A percentile compares a stretch with the other conserved stretches of the same genome.
Conservation (phyloP, 2,113 vertebrate genomes). For the Caracal caracal region DNA sequence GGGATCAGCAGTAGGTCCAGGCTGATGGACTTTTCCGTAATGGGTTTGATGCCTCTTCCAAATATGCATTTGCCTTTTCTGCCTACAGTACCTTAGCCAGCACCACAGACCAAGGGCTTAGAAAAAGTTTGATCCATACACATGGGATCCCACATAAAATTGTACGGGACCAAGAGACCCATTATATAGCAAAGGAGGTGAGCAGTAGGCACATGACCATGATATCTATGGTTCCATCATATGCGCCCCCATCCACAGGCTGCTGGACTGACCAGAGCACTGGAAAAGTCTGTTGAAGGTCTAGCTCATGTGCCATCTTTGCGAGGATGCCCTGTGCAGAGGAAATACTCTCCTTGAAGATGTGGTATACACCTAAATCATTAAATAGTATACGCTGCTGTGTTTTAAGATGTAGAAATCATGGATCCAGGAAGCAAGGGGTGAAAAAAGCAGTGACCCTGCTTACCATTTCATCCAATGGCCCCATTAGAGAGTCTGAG, state of each 20-base stretch:
- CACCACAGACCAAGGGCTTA: background rate
- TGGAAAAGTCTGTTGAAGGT: background rate
- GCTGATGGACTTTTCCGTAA: background rate
- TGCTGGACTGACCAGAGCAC: background rate
- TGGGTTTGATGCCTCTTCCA: background rate
- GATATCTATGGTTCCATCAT: background rate
- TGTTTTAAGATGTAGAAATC: background rate
- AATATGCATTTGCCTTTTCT: background rate
- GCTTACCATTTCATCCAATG: background rate
- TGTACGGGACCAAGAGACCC: background rate
- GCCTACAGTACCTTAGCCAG: background rate
- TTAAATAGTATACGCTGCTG: background rate
- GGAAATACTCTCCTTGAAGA: background rate
- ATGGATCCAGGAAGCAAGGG: background rate
- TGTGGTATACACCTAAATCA: background rate
- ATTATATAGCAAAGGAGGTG: background rate
- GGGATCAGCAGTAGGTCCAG: background rate
- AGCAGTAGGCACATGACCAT: background rate
- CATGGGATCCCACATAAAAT: background rate
- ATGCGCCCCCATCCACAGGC: background rate
- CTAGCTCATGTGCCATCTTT: background rate
- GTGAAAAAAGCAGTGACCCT: background rate
- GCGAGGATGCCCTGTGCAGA: background rate
- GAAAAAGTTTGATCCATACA: background rate
- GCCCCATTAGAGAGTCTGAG: background rate